Base-by-base conservation (phyloP, 2,113 vertebrate genomes). In the Corythaixoides concolor region DNA sequence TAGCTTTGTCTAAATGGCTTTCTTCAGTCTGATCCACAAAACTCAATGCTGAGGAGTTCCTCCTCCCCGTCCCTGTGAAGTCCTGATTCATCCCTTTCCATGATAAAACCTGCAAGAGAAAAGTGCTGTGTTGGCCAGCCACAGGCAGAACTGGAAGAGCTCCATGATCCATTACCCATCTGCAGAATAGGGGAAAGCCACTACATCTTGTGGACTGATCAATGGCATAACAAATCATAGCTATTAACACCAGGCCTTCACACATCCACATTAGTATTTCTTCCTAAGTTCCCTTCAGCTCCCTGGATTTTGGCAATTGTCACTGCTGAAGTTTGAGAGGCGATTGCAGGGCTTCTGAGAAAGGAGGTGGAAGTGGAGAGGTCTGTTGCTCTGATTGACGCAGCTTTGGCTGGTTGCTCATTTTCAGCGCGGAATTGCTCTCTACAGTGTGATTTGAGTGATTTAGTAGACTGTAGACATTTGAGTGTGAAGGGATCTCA, bases 401-500 rank as follows among this genome's bases (percentile, higher is more conserved):
- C n/a, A 87, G 66, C 76, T 75, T 78, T 89, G 93, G 52, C 76
- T 93, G 59, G 53, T 68, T 95, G 83, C 73, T 96, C 74, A 19
- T 68, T 96, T 73, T 33, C 60, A 76, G 63, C 2, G 41, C 62
- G 68, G 58, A 87, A 89, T 73, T 93, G 35, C 84, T 87, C 88
- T 93, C 96, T 50, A 0, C 24, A 43, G 83, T 23, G 47, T 2
- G 15, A 75, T 96, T 79, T 45, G 69, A 72, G 79, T 73, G 81
- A 92, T 91, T 95, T 68, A 96, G 95, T 76, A 95, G 88, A 69
- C 85, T 88, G 14, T 3, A 79, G 90, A 62, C 37, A 79, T 89
- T 50, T 69, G 60, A 79, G 69, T 78, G 85, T 32, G 83, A 81
- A 94, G 80, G 59, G n/a, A 95, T 90, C 95, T 97, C 92, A 82